phyloP scores from a whole-genome alignment of 2,113 vertebrate species.

The Tragelaphus scriptus region DNA sequence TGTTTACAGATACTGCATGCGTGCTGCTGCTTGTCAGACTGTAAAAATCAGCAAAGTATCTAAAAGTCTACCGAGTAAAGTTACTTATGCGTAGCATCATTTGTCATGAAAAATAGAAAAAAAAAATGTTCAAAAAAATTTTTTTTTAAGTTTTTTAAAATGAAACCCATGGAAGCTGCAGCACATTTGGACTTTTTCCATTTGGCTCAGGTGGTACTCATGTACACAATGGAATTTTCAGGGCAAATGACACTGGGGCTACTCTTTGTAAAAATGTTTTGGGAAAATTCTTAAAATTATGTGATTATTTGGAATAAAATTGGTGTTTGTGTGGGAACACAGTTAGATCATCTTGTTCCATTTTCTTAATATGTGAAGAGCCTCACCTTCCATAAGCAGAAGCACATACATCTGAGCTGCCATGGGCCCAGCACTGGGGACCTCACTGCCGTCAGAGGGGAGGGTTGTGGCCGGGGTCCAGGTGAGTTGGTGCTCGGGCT shows the following conservation, averaged over 20 bases:
- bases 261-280: conserved; percentile 47
- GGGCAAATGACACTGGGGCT: neutral
- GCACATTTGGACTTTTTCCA: neutral
- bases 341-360: conserved; percentile 5
- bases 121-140: fast-evolving
- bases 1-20: neutral
- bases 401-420: neutral
- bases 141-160: neutral
- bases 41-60: conserved; percentile 29
- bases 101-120: conserved; percentile 53
- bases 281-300: conserved; percentile 55
- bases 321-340: conserved; percentile 16
- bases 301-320: conserved; percentile 61
- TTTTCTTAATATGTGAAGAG: conserved; percentile 22
- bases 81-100: conserved; percentile 1
- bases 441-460: neutral
- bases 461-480: neutral
- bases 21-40: conserved; percentile 39
- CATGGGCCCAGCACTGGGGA: neutral
- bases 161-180: neutral
- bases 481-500: neutral
- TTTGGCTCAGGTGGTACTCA: neutral
- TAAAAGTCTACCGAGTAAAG: conserved; percentile 27
- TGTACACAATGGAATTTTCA: neutral
- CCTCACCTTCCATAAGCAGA: neutral